Conservation (phyloP, 1,140 invertebrate genomes). For the Musca domestica region DNA sequence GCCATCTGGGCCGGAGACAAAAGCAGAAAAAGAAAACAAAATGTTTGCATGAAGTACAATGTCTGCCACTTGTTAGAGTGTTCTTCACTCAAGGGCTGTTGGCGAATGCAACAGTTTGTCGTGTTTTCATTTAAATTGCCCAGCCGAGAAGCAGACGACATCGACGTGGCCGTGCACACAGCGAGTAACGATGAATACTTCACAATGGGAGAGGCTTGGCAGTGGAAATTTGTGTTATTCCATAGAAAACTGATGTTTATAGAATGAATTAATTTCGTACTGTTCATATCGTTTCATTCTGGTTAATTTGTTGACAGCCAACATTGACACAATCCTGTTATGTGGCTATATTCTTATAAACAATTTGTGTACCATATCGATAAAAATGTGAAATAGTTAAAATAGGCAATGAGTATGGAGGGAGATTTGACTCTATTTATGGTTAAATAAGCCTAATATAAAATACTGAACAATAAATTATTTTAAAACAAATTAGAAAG, state of each 20-base stretch:
- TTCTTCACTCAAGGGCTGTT: conserved; percentile 1
- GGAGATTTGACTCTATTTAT: too few species aligned
- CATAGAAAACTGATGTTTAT: background rate
- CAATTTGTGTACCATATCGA: too few species aligned
- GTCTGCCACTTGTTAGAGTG: conserved; percentile 15
- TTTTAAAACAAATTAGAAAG: too few species aligned
- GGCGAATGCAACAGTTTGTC: conserved; percentile 3
- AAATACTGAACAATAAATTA: too few species aligned
- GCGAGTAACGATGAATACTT: background rate
- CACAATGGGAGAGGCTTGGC: background rate
- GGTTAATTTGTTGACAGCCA: background rate
- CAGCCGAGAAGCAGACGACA: background rate
- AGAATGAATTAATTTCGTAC: background rate
- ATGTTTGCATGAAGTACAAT: background rate
- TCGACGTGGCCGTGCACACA: background rate
- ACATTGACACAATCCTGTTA: too few species aligned
- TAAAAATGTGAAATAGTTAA: too few species aligned
- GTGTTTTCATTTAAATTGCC: conserved; percentile 3
- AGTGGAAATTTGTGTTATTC: background rate
- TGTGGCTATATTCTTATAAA: too few species aligned
- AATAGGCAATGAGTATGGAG: too few species aligned
- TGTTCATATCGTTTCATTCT: background rate
- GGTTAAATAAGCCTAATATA: too few species aligned
- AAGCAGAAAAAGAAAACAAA: background rate
- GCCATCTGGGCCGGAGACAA: background rate